Evolutionary conservation across 2,113 vertebrate species (phyloP).

Genomic region (Pseudonaja textilis): DNA sequence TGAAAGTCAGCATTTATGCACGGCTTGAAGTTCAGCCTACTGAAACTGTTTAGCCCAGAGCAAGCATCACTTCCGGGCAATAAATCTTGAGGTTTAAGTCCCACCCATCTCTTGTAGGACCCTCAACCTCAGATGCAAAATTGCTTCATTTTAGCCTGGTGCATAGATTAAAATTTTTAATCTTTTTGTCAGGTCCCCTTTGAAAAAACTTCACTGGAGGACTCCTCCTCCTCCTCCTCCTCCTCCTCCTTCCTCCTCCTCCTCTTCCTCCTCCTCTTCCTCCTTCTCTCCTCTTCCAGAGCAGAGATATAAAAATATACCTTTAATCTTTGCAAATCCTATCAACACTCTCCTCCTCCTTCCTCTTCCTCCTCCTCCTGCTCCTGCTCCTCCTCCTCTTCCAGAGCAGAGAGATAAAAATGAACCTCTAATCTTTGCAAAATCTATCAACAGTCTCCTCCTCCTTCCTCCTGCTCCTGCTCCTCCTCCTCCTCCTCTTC

Average conservation of each 20-base stretch:
- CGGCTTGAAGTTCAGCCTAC: too few relatives aligned
- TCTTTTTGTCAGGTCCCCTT: background rate
- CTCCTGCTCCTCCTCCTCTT: too few relatives aligned
- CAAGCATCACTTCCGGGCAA: background rate
- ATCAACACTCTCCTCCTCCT: slow-evolving; percentile 56
- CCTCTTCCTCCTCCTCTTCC: too few relatives aligned
- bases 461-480: too few relatives aligned
- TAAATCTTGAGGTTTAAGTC: background rate
- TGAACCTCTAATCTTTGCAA: slow-evolving; percentile 60
- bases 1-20: background rate
- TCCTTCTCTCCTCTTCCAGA: slow-evolving; percentile 10
- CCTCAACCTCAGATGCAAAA: background rate
- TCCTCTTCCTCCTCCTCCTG: too few relatives aligned
- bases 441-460: too few relatives aligned
- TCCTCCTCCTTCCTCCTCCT: rapidly evolving
- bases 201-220: too few relatives aligned
- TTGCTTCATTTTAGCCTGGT: background rate
- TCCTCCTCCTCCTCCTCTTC: too few relatives aligned
- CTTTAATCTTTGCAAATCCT: slow-evolving; percentile 57
- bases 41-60: background rate
- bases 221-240: rapidly evolving
- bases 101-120: background rate
- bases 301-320: slow-evolving; percentile 53
- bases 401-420: slow-evolving; percentile 50
- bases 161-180: background rate